Base-by-base conservation (phyloP, 2,113 vertebrate species). In the Tupaia tana region DNA sequence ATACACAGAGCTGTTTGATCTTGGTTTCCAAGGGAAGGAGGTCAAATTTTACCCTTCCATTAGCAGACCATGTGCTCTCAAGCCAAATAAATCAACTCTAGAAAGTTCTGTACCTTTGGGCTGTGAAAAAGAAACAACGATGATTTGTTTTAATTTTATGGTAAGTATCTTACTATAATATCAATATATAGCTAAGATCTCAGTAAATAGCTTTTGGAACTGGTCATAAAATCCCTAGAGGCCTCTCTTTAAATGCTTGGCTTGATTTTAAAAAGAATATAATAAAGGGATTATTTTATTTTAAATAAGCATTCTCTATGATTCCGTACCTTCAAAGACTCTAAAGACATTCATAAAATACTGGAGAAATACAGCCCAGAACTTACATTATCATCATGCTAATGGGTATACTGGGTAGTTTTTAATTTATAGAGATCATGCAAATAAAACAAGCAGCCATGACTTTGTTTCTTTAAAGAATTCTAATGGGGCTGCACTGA, bases 361-460 rank as follows among this genome's bases (percentile, higher is more conserved):
- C 15, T 27, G 2, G 6, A 90, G n/a, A 52, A 11, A 58, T 77
- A 64, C 75, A n/a, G 13, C 81, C 22, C 82, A 86, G 19, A 89
- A 86, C n/a, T 90, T 81, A 15, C 63, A 93, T 77, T 61, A 14
- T 56, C 69, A 13, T 56, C 24, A 77, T 67, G 24, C 52, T 83
- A 31, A 31, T 61, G 19, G 34, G 31, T 83, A 82, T 59, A 24
- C 4, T 61, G 15, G 2, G 13, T 94, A 6, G 4, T 89, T 86
- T 86, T 89, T 81, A 89, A 95, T 71, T 89, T 89, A 82, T 2
- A 71, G 54, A 89, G 24, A 71, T 86, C 52, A 59, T 85, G 12
- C 19, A 81, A 80, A 88, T 89, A 69, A 89, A 85, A 75, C 8
- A 89, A 85, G 70, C 8, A 70, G 12, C 11, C 75, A 91, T 63